A percentile compares a stretch with the other conserved stretches of the same genome.
Evolutionary conservation across 2,113 vertebrate genomes (phyloP).

Genomic region (Ailuropoda melanoleuca): DNA sequence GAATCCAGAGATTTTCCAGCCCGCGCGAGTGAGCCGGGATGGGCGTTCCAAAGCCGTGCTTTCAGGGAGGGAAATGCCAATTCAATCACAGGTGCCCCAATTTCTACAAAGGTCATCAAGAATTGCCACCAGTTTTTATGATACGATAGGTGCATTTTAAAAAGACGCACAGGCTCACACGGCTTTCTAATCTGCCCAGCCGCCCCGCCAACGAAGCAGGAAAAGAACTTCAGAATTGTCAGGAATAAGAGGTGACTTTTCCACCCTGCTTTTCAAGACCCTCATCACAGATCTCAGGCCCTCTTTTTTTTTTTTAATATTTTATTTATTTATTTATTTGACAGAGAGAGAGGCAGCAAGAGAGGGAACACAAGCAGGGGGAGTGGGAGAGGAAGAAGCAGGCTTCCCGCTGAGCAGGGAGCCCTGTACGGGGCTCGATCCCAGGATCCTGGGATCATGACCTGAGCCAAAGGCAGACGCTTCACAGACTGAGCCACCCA

Average conservation of each 20-base stretch:
- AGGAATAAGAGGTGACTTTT: neutral
- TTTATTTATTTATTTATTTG: too few species aligned
- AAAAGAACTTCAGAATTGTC: neutral
- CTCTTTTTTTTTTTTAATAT: neutral
- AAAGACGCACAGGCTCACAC: neutral
- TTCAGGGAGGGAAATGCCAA: constrained; percentile 77
- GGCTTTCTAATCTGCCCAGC: constrained; percentile 39
- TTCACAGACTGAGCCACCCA: too few species aligned
- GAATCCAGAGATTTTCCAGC: constrained; percentile 80
- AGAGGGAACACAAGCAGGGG: too few species aligned
- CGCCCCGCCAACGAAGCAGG: neutral
- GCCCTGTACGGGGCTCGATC: too few species aligned
- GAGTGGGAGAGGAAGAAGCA: too few species aligned
- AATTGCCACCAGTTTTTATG: constrained; percentile 73
- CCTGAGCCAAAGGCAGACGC: too few species aligned
- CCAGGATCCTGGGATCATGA: too few species aligned
- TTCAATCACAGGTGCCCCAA: constrained; percentile 85
- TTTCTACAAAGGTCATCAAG: constrained; percentile 80
- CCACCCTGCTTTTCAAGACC: neutral
- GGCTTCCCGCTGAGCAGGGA: too few species aligned
- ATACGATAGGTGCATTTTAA: constrained; percentile 40
- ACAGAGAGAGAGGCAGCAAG: too few species aligned
- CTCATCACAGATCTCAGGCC: neutral
- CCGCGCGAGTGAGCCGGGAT: constrained; percentile 70
- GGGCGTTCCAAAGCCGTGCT: constrained; percentile 78